Evolutionary conservation across 2,113 vertebrate species (phyloP).

Genomic region (Elgaria multicarinata): DNA sequence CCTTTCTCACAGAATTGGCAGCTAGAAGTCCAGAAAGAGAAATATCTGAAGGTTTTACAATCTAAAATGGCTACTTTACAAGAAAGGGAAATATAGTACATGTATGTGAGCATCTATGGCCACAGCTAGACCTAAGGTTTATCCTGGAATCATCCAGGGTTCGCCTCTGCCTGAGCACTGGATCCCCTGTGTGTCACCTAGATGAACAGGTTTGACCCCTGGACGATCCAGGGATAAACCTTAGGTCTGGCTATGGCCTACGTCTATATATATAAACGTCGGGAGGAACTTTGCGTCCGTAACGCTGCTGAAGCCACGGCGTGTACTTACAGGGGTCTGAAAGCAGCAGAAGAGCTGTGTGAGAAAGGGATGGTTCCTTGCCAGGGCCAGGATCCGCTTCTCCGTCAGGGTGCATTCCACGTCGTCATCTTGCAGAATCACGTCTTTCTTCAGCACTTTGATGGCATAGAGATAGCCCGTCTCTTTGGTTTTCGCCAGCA

Average conservation of each 20-base stretch:
- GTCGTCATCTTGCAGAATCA: slow-evolving; percentile 96
- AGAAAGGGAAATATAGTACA: neutral
- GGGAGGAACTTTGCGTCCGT: no score
- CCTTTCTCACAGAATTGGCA: neutral
- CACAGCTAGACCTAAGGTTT: no score
- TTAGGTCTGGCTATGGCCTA: no score
- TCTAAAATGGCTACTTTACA: neutral
- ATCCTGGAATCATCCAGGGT: no score
- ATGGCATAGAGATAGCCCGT: slow-evolving; percentile 89
- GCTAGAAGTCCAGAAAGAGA: neutral
- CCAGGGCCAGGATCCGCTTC: slow-evolving; percentile 92
- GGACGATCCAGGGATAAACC: no score
- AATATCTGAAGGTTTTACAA: neutral
- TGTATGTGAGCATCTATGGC: no score
- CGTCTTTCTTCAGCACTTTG: slow-evolving; percentile 97
- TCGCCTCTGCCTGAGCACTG: no score
- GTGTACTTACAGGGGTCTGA: slow-evolving; percentile 87
- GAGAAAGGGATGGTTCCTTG: slow-evolving; percentile 93
- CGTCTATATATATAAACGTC: no score
- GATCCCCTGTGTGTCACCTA: no score
- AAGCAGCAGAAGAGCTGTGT: slow-evolving; percentile 98
- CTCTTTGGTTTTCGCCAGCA: slow-evolving; percentile 89
- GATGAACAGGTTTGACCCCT: no score
- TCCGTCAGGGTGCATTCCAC: slow-evolving; percentile 98
- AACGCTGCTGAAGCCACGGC: rapidly evolving